Conservation (phyloP, 2,797 vertebrate genomes). For the Pangasius larnaudii region DNA sequence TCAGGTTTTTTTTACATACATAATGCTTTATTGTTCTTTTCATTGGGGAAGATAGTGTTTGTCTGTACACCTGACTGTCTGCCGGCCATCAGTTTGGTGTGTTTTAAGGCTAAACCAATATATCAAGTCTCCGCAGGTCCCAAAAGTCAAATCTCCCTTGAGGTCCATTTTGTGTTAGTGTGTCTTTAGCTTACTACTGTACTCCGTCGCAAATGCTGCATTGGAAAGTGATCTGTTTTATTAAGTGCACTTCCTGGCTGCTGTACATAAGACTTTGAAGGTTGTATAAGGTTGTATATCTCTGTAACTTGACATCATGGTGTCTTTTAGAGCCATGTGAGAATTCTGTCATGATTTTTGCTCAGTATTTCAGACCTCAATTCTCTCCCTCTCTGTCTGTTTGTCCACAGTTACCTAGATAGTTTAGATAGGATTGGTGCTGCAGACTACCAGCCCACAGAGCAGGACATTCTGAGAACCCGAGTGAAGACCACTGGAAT, state of each 20-base stretch:
- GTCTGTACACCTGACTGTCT: background rate
- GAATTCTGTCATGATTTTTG: background rate
- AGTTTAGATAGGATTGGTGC: slow-evolving; percentile 90
- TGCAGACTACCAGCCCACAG: slow-evolving; percentile 86
- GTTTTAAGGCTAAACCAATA: background rate
- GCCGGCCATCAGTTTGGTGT: background rate
- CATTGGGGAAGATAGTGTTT: background rate
- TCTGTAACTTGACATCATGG: background rate
- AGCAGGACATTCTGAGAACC: slow-evolving; percentile 89
- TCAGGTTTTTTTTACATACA: background rate
- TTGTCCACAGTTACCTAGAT: slow-evolving; percentile 82
- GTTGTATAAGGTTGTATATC: background rate
- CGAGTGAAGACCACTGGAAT: slow-evolving; percentile 91
- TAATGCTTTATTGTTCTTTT: background rate
- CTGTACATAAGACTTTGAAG: background rate
- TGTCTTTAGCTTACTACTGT: background rate
- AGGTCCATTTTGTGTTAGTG: background rate
- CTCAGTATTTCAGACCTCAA: background rate
- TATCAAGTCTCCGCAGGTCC: background rate
- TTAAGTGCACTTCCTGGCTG: no score
- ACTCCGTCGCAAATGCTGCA: background rate
- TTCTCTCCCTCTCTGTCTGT: slow-evolving; percentile 25
- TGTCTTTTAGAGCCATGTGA: background rate
- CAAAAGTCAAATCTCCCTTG: background rate
- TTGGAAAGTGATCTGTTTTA: background rate